Percentiles rank a stretch among this genome's conserved stretches.
phyloP scores from a whole-genome alignment of 2,797 vertebrate genomes.

The Gallinago stenura region DNA sequence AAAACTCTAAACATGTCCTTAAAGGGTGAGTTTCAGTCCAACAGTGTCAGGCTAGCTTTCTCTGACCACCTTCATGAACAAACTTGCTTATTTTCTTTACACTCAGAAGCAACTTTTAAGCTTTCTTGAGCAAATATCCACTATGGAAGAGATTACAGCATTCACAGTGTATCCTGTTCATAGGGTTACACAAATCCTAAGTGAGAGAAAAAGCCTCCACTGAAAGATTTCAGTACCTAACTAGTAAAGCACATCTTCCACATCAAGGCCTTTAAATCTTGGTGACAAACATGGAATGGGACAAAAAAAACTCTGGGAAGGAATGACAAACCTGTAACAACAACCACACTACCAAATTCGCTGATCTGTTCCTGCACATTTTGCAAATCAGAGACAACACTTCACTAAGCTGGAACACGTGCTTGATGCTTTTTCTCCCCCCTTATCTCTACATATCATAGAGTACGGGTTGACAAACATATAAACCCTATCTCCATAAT shows the following conservation, averaged over 20 bases:
- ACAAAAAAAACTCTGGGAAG: not conserved
- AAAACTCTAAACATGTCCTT: not conserved
- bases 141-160: not conserved
- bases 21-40: not conserved
- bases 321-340: not conserved
- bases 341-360: not conserved
- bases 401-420: not conserved
- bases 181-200: not conserved
- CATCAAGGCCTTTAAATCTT: not conserved
- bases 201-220: not conserved
- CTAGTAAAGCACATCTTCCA: not conserved
- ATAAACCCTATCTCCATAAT: not conserved
- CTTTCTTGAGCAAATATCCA: not conserved
- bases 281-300: not conserved
- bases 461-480: not conserved
- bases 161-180: not conserved
- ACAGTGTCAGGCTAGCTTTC: not conserved
- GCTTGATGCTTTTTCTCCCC: not conserved
- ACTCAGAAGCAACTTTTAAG: not conserved
- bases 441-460: not conserved
- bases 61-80: not conserved
- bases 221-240: not conserved
- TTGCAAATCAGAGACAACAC: not conserved
- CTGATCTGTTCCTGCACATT: not conserved
- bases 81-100: not conserved